A percentile compares a stretch with the other conserved stretches of the same genome.
Evolutionary conservation across 2,797 vertebrate species (phyloP).

Genomic region (Neomorphus geoffroyi): DNA sequence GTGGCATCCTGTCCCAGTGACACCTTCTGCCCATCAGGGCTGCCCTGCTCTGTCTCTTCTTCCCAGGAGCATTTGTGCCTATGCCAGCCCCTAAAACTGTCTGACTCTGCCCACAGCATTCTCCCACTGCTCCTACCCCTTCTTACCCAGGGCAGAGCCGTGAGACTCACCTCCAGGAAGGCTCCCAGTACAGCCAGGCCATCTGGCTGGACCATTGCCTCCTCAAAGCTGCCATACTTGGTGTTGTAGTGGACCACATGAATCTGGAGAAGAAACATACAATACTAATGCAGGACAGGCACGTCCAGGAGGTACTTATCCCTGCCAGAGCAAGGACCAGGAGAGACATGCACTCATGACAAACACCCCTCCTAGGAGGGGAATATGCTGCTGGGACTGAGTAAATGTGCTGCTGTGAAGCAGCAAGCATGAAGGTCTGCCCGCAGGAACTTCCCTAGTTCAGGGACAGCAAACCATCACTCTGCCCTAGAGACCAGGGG

Average conservation of each 20-base stretch:
- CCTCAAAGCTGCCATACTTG: constrained; percentile 66
- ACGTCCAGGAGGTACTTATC: not conserved
- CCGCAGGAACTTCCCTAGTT: fast-evolving
- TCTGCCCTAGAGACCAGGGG: not conserved
- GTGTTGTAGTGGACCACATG: constrained; percentile 86
- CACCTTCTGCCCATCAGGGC: not conserved
- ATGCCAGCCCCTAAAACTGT: not conserved
- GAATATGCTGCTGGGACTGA: not conserved
- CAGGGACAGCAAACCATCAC: not conserved
- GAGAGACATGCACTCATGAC: fast-evolving
- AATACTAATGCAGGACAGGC: fast-evolving
- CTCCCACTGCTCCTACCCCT: not conserved
- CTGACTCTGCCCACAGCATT: not conserved
- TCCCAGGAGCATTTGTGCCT: not conserved
- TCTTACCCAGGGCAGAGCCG: not conserved
- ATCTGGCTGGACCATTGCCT: constrained; percentile 74
- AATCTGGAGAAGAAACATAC: constrained; percentile 71
- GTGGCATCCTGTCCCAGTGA: fast-evolving
- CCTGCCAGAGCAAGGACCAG: no score
- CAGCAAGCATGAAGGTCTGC: not conserved
- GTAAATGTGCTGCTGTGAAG: not conserved
- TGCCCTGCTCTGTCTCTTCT: not conserved
- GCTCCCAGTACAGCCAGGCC: constrained; percentile 84
- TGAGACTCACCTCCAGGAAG: constrained; percentile 78
- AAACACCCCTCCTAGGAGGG: not conserved